These are phyloP conservation scores for Leucophenga maculata DNA, from an alignment of 2,888 invertebrate genomes.

Conservation along the genomic window DNA sequence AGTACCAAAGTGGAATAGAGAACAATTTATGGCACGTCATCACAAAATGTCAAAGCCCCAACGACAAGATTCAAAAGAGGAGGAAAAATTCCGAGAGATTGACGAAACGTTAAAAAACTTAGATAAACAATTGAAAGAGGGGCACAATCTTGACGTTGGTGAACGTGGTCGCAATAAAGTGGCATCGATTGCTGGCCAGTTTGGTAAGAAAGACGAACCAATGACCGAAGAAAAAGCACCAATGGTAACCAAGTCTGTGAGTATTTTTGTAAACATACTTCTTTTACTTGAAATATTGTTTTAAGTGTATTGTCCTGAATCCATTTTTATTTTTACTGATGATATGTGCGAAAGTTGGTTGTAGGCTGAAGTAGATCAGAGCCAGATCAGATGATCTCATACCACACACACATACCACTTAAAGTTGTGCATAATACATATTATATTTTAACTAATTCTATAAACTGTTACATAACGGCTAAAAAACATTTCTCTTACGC, in stretches of 20 bases:
- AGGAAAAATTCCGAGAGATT: constrained; percentile 80
- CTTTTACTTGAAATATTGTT: constrained; percentile 23
- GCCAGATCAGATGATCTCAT: constrained; percentile 32
- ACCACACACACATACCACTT: constrained; percentile 33
- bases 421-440: constrained; percentile 20
- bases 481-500: not conserved
- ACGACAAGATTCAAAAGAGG: constrained; percentile 75
- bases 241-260: constrained; percentile 72
- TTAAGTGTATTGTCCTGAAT: not conserved
- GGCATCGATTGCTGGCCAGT: constrained; percentile 88
- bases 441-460: not conserved
- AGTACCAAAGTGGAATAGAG: constrained; percentile 93
- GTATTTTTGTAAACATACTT: constrained; percentile 57
- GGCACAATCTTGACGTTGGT: constrained; percentile 79
- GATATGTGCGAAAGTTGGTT: constrained; percentile 46
- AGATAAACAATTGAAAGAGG: constrained; percentile 84
- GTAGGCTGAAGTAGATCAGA: constrained; percentile 20
- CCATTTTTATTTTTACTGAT: constrained; percentile 25
- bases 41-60: constrained; percentile 80
- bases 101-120: constrained; percentile 81
- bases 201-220: constrained; percentile 73
- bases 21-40: constrained; percentile 81
- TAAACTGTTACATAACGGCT: too few relatives aligned
- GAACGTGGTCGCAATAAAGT: constrained; percentile 82
- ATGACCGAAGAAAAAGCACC: constrained; percentile 41